Conservation (phyloP, 1,140 invertebrate genomes). For the Drosophila bocqueti region DNA sequence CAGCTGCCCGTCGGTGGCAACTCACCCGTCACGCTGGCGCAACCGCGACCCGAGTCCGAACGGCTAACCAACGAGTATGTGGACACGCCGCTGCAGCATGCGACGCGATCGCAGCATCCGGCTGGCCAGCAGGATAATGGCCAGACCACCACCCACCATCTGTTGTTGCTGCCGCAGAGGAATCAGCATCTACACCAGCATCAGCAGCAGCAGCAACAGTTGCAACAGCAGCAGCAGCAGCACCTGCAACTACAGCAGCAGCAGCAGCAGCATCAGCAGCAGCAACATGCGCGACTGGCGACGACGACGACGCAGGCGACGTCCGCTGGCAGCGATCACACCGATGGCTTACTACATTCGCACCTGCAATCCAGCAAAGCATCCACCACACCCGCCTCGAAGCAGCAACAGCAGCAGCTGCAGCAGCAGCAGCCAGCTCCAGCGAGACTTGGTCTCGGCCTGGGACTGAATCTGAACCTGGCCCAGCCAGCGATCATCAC, state of each 20-base stretch:
- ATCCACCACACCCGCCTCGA: conserved; percentile 64
- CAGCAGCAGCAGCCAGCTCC: conserved; percentile 34
- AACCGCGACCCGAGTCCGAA: conserved; percentile 91
- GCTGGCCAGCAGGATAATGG: conserved; percentile 78
- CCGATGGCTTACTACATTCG: conserved; percentile 83
- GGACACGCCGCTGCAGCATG: conserved; percentile 89
- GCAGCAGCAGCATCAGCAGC: conserved; percentile 22
- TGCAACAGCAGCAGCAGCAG: conserved; percentile 43
- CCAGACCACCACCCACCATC: conserved; percentile 82
- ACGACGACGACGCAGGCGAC: conserved; percentile 55
- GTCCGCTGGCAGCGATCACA: conserved; percentile 63
- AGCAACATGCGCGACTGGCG: conserved; percentile 65
- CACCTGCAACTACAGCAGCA: conserved; percentile 41
- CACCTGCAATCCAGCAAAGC: conserved; percentile 54
- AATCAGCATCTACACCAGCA: conserved; percentile 69
- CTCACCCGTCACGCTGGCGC: conserved; percentile 87
- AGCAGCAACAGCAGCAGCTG: conserved; percentile 45
- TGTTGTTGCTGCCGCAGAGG: conserved; percentile 72
- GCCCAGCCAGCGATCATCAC: conserved; percentile 85
- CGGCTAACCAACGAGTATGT: conserved; percentile 93
- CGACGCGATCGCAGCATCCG: conserved; percentile 73
- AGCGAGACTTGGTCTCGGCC: conserved; percentile 18
- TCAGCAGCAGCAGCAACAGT: conserved; percentile 53
- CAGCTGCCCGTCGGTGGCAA: conserved; percentile 56
- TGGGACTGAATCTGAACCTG: conserved; percentile 14